phyloP scores from a whole-genome alignment of 1,140 invertebrate species.

The Drosophila murphyi region DNA sequence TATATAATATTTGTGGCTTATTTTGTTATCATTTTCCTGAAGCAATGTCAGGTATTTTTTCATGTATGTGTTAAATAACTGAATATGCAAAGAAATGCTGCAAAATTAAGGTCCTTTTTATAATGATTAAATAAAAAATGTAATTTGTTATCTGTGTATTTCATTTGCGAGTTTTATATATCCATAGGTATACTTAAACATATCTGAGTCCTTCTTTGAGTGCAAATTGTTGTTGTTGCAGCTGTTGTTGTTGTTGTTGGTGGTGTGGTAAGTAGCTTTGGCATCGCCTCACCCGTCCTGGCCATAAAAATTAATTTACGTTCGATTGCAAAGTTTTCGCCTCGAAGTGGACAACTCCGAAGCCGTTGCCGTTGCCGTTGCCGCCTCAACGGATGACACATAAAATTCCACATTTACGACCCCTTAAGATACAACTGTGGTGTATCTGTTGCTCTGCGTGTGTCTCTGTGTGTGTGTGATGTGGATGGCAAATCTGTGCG shows the following conservation, averaged over 20 bases:
- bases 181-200: background rate
- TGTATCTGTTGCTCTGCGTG: constrained; percentile 11
- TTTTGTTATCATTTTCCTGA: too few relatives aligned
- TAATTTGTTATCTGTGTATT: too few relatives aligned
- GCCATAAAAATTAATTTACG: constrained; percentile 80
- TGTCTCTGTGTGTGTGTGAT: constrained; percentile 4
- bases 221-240: constrained; percentile 18
- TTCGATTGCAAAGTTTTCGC: constrained; percentile 78
- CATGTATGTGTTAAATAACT: too few relatives aligned
- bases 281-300: constrained; percentile 39
- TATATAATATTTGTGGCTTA: too few relatives aligned
- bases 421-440: constrained; percentile 59
- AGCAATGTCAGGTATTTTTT: too few relatives aligned
- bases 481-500: background rate
- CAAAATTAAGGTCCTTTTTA: too few relatives aligned
- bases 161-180: background rate
- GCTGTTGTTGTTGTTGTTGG: constrained; percentile 18
- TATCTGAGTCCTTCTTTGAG: constrained; percentile 3
- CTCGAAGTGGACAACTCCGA: constrained; percentile 30
- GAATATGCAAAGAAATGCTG: too few relatives aligned
- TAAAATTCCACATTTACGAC: constrained; percentile 78
- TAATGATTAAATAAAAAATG: too few relatives aligned
- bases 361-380: constrained; percentile 1
- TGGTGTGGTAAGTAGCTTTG: constrained; percentile 48
- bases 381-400: constrained; percentile 64